A percentile compares a stretch with the other conserved stretches of the same genome.
Evolutionary conservation across 1,140 invertebrate species (phyloP).

Genomic region (Hycleus cichorii): DNA sequence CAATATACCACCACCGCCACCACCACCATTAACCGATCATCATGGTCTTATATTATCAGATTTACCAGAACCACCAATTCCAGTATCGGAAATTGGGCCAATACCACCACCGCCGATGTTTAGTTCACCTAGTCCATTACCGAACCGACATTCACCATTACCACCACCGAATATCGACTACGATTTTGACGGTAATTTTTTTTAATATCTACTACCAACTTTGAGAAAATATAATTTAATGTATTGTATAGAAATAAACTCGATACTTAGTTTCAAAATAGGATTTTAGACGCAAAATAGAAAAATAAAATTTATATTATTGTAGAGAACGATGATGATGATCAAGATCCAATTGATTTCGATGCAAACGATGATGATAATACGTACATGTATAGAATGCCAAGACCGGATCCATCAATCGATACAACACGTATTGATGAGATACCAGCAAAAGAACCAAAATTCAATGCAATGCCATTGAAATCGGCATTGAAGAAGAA

Average conservation of each 20-base stretch:
- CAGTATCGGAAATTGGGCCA: slow-evolving; percentile 85
- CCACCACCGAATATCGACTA: slow-evolving; percentile 45
- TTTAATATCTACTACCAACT: too few species aligned
- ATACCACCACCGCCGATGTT: slow-evolving; percentile 95
- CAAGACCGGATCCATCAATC: slow-evolving; percentile 55
- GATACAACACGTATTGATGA: slow-evolving; percentile 79
- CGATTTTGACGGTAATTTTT: slow-evolving; percentile 56
- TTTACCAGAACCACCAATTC: slow-evolving; percentile 83
- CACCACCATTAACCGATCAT: slow-evolving; percentile 28
- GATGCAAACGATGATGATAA: slow-evolving; percentile 47
- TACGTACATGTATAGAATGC: slow-evolving; percentile 45
- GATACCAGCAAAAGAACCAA: slow-evolving; percentile 82
- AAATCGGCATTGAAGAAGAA: slow-evolving; percentile 90
- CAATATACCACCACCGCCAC: slow-evolving; percentile 23
- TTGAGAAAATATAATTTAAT: too few species aligned
- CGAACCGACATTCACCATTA: slow-evolving; percentile 43
- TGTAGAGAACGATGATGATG: slow-evolving; percentile 34
- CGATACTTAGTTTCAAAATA: too few species aligned
- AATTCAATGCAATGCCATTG: slow-evolving; percentile 79
- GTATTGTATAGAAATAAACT: too few species aligned
- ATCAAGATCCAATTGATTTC: slow-evolving; percentile 54
- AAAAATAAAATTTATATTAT: neutral
- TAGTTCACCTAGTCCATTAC: slow-evolving; percentile 75
- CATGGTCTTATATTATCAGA: slow-evolving; percentile 65
- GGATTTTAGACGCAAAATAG: neutral